Base-by-base conservation (phyloP, 2,113 vertebrate genomes). In the Bostrychus sinensis region DNA sequence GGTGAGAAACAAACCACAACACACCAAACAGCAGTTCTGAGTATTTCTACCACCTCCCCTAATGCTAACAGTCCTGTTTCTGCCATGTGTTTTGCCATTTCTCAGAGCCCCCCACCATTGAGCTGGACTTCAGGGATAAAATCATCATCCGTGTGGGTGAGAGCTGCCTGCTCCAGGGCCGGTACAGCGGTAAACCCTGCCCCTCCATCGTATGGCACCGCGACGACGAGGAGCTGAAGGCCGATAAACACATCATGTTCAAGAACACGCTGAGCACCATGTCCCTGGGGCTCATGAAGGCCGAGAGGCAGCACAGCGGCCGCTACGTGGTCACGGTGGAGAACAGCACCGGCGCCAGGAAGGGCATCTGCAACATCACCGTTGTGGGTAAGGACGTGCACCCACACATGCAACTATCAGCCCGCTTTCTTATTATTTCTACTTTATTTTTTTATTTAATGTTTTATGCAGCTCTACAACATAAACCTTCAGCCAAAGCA, bases 61-160 rank as follows among this genome's bases (percentile, higher is more conserved):
- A 5, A 11, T 1, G 3, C 36, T 13, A 10, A 10, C 11, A 10
- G 10, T 12, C 36, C 1, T 14, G 5, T 42, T n/a, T n/a, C 16
- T 14, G 70, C n/a, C 26, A 3, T 22, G 8, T 56, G 32, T 9
- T 3, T 43, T 3, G 17, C 10, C 5, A 3, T 68, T 22, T 76
- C 87, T 63, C 79, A 99, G 97, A 95, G 88, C 97, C 97, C 14
- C 97, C 97, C 4, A 92, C 94, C 20, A 95, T 99, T 75, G 96
- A 99, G 56, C 84, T 98, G 36, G 96, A 98, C 86, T 98, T 98
- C 89, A 93, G 97, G 78, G 97, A 98, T 73, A 97, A 94, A 71
- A 90, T 98, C 54, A 92, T 93, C 34, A 78, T 96, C 75, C 93
- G 96, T 34, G 95, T 98, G 77, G 96, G 95, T 22, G 96, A 99